Percentiles rank a stretch among this genome's conserved stretches.
phyloP scores from a whole-genome alignment of 2,113 vertebrate genomes.

The Pseudorectes ferrugineus region DNA sequence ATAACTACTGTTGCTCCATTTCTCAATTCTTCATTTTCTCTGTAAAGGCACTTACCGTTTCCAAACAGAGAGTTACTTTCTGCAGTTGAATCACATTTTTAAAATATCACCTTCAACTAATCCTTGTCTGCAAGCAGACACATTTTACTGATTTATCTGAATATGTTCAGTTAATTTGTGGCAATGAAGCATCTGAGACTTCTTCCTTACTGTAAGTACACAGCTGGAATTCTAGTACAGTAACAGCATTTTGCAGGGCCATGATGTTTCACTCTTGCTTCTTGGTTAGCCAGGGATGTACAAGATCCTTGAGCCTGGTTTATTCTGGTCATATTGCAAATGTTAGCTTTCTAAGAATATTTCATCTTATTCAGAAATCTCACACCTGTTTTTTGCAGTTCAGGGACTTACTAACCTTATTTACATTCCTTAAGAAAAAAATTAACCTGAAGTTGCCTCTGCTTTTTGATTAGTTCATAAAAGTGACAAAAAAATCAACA shows the following conservation, averaged over 20 bases:
- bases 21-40: not conserved
- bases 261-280: not conserved
- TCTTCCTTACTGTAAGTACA: not conserved
- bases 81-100: not conserved
- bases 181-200: not conserved
- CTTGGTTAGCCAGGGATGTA: not conserved
- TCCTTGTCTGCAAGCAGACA: not conserved
- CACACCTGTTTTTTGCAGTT: not conserved
- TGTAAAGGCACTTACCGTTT: not conserved
- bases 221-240: accelerated
- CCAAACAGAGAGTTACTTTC: not conserved
- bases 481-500: not conserved
- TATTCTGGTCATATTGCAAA: not conserved
- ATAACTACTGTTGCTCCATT: not conserved
- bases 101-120: not conserved
- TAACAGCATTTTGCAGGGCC: not conserved
- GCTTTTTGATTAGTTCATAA: not conserved
- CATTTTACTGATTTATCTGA: not conserved
- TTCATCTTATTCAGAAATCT: not conserved
- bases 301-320: not conserved
- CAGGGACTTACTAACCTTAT: not conserved
- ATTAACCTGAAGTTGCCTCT: not conserved
- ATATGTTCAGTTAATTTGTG: not conserved
- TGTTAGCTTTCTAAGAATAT: not conserved
- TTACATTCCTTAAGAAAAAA: not conserved